Base-by-base conservation (phyloP, 2,888 invertebrate genomes). In the Cantharis rustica region DNA sequence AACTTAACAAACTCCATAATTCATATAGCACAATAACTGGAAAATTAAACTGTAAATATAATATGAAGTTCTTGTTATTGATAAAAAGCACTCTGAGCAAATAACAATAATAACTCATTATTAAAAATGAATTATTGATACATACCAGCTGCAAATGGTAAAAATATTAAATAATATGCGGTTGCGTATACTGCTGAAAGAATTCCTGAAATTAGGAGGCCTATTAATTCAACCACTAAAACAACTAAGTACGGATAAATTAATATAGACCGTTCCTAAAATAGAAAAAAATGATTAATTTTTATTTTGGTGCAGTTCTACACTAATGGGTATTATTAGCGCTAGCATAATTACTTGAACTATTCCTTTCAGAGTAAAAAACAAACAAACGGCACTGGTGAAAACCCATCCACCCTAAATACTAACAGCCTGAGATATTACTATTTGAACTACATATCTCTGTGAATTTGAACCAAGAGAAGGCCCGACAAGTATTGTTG, bases 241-340 rank as follows among this genome's bases (percentile, higher is more conserved):
- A 70, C 47, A 2, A 70, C 27, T 10, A 70, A 4, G 26, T 70
- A 74, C 3, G 74, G 74, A 17, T 62, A 74, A 5, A 70, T 64
- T 11, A 70, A 61, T n/a, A 74, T 69, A 0, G 69, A 64, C 0
- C 74, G 74, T 64, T 70, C 27, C 74, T 74, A 26, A 63, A 72
- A 69, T 5, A 26, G 15, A 27, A 63, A 20, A 61, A 11, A 31
- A 27, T 27, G 10, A 11, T 10, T 10, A 27, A 23, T 27, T 2
- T 27, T 27, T 0, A 27, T 11, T 23, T 9, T 0, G 5, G 7
- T 7, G 9, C 23, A 23, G 23, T 23, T 23, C 0, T 20, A 5
- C 0, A 1, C 9, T 23, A 23, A 20, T 4, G 7, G 5, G 5
- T 20, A 20, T 20, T 20, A 20, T 20, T 20, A 0, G 23, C 23